These are phyloP conservation scores for Chloroclystis v-ata DNA, from an alignment of 2,888 invertebrate genomes.

Conservation along the genomic window DNA sequence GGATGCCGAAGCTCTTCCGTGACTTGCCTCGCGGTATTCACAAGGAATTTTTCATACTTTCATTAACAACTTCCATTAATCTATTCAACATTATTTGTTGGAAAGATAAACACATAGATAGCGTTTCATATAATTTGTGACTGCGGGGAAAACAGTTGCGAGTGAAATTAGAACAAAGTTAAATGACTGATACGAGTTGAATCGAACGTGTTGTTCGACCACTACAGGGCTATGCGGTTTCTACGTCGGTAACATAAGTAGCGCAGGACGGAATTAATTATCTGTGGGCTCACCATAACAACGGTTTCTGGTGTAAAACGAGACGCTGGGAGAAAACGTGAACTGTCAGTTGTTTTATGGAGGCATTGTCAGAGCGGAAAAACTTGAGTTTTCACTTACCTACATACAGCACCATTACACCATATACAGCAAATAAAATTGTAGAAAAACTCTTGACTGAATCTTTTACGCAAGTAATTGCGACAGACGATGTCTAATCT, in stretches of 20 bases:
- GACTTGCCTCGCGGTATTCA: slow-evolving; percentile 63
- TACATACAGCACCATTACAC: neutral
- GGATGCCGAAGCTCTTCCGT: slow-evolving; percentile 70
- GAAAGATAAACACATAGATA: too few species aligned
- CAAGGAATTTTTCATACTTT: slow-evolving; percentile 38
- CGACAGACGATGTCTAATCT: neutral
- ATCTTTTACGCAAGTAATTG: neutral
- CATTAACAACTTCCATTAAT: too few species aligned
- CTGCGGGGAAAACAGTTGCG: slow-evolving; percentile 33
- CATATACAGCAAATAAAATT: neutral
- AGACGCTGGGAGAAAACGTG: slow-evolving; percentile 68
- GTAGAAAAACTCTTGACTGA: neutral
- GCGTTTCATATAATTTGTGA: too few species aligned
- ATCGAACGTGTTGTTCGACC: slow-evolving; percentile 55
- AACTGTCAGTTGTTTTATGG: slow-evolving; percentile 40
- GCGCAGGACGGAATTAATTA: slow-evolving; percentile 71
- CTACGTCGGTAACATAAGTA: slow-evolving; percentile 62
- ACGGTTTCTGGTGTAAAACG: slow-evolving; percentile 73
- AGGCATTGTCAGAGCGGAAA: slow-evolving; percentile 35
- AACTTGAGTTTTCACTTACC: slow-evolving; percentile 11
- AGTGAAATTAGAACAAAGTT: slow-evolving; percentile 58
- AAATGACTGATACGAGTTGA: slow-evolving; percentile 52
- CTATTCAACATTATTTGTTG: too few species aligned
- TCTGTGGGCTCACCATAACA: slow-evolving; percentile 47
- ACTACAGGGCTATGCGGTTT: slow-evolving; percentile 61